Evolutionary conservation across 2,113 vertebrate genomes (phyloP).

Genomic region (Eolophus roseicapilla): DNA sequence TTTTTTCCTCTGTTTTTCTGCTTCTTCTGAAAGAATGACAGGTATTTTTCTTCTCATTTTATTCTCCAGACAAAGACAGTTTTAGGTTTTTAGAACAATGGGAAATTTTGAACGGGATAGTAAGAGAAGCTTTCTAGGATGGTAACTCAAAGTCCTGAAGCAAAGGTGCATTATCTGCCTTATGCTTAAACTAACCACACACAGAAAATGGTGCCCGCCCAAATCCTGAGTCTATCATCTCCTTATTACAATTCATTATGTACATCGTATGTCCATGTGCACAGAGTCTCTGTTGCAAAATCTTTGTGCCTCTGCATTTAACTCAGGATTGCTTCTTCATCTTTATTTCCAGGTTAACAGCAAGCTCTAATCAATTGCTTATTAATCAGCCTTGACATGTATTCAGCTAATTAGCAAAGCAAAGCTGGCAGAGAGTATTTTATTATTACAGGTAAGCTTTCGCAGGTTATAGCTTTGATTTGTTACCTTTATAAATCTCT

Average conservation of each 20-base stretch:
- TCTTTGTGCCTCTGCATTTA: not conserved
- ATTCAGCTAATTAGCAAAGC: not conserved
- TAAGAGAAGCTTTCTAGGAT: not conserved
- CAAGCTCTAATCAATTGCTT: not conserved
- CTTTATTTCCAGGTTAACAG: not conserved
- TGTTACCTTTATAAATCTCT: not conserved
- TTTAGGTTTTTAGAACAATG: not conserved
- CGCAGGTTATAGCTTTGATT: not conserved
- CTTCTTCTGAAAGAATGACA: not conserved
- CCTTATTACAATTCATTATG: not conserved
- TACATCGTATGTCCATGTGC: not conserved
- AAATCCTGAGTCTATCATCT: not conserved
- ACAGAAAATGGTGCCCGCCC: not conserved
- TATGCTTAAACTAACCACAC: not conserved
- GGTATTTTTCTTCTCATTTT: not conserved
- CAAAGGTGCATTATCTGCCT: not conserved
- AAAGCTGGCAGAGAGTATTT: not conserved
- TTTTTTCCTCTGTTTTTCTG: not conserved
- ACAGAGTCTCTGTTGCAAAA: not conserved
- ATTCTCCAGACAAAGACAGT: not conserved
- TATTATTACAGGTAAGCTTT: not conserved
- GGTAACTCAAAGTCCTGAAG: not conserved
- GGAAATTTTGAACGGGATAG: not conserved
- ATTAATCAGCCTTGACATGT: not conserved
- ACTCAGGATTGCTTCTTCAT: not conserved